A percentile compares a stretch with the other conserved stretches of the same genome.
Conservation (phyloP, 2,888 invertebrate species). For the Cheilosia soror region DNA sequence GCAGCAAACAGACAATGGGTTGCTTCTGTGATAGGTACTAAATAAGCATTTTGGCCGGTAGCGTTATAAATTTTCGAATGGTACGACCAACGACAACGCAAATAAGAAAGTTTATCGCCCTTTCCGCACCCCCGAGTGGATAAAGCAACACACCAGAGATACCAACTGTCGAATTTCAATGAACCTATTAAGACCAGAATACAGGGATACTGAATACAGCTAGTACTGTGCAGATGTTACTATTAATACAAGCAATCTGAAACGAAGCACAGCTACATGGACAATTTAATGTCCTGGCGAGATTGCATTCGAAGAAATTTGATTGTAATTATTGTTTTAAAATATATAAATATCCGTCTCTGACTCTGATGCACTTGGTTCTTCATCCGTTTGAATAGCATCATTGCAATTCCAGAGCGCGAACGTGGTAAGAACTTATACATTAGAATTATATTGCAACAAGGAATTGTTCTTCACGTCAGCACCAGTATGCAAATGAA, state of each 20-base stretch:
- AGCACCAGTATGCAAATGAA: not conserved
- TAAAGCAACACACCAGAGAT: slow-evolving; percentile 21
- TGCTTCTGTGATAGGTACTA: slow-evolving; percentile 44
- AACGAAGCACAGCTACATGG: slow-evolving; percentile 39
- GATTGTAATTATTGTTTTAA: slow-evolving; percentile 61
- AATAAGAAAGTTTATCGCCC: slow-evolving; percentile 36
- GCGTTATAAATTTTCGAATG: slow-evolving; percentile 51
- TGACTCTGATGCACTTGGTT: not conserved
- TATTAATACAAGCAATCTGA: slow-evolving; percentile 29
- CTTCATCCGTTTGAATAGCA: slow-evolving; percentile 10
- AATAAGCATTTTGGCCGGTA: slow-evolving; percentile 60
- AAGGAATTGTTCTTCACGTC: not conserved
- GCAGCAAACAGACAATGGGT: slow-evolving; percentile 46
- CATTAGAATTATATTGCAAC: slow-evolving; percentile 32
- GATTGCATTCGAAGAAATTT: slow-evolving; percentile 57
- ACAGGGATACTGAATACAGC: not conserved
- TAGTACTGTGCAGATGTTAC: slow-evolving; percentile 16
- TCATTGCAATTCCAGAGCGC: slow-evolving; percentile 18
- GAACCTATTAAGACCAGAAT: slow-evolving; percentile 19
- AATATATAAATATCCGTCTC: slow-evolving; percentile 18
- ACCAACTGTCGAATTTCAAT: slow-evolving; percentile 50
- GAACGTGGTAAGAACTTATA: not conserved
- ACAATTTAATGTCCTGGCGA: slow-evolving; percentile 55
- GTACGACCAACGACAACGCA: not conserved
- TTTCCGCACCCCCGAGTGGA: not conserved